Percentiles rank a stretch among this genome's conserved stretches.
Evolutionary conservation across 2,797 vertebrate species (phyloP).

Genomic region (Sebastes miniatus): DNA sequence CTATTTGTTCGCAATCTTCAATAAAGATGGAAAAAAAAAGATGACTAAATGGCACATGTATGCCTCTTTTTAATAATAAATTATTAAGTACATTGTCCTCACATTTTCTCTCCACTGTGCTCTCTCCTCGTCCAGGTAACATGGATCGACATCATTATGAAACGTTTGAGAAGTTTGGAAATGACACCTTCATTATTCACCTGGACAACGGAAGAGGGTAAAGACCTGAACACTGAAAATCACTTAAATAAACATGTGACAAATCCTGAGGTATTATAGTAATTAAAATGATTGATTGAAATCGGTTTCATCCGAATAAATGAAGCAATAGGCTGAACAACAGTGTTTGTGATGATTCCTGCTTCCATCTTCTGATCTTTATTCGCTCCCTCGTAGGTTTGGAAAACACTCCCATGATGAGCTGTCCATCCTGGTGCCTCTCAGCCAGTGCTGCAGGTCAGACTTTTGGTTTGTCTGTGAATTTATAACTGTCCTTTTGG

Average conservation of each 20-base stretch:
- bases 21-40: not conserved
- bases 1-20: no score
- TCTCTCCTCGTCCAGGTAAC: constrained; percentile 82
- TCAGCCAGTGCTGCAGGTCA: constrained; percentile 98
- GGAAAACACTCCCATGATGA: constrained; percentile 97
- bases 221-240: constrained; percentile 34
- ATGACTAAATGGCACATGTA: not conserved
- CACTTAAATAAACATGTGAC: not conserved
- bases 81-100: not conserved
- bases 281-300: not conserved
- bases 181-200: constrained; percentile 97
- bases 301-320: not conserved
- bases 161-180: constrained; percentile 99
- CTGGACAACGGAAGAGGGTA: constrained; percentile 98
- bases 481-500: not conserved
- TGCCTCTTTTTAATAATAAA: not conserved
- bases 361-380: not conserved
- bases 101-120: not conserved
- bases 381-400: constrained; percentile 80
- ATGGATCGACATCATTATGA: constrained; percentile 99
- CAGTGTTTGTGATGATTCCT: not conserved
- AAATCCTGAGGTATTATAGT: not conserved
- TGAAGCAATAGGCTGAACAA: not conserved
- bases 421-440: constrained; percentile 94
- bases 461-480: not conserved